Conservation (phyloP, 1,140 invertebrate genomes). For the Lutraria rhynchaena region DNA sequence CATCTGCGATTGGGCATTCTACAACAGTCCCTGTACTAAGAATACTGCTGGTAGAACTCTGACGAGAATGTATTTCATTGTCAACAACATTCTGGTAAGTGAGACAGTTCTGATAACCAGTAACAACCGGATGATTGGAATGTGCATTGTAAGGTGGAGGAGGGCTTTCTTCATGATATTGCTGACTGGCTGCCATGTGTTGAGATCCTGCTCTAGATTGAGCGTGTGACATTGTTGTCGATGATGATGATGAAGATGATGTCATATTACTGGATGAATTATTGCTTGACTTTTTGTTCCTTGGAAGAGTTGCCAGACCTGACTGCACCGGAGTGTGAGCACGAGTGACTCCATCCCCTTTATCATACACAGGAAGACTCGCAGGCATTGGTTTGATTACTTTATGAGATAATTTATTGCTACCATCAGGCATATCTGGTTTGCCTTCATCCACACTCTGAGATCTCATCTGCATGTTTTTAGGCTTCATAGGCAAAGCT, state of each 20-base stretch:
- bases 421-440: conserved; percentile 1
- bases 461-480: conserved; percentile 40
- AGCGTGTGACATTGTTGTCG: conserved; percentile 31
- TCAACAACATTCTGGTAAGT: conserved; percentile 55
- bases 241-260: not conserved
- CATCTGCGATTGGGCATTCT: conserved; percentile 32
- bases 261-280: not conserved
- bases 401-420: conserved; percentile 43
- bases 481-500: conserved; percentile 42
- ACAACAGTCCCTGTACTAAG: conserved; percentile 47
- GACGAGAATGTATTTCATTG: conserved; percentile 47
- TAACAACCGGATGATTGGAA: conserved; percentile 1
- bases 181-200: conserved; percentile 8
- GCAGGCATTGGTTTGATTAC: conserved; percentile 73
- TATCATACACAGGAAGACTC: conserved; percentile 64
- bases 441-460: conserved; percentile 56
- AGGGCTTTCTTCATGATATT: conserved; percentile 25
- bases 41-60: conserved; percentile 58
- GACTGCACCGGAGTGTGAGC: conserved; percentile 75
- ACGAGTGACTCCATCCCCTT: conserved; percentile 62
- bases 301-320: conserved; percentile 77
- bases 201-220: conserved; percentile 41
- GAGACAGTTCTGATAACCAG: conserved; percentile 52
- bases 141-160: conserved; percentile 35
- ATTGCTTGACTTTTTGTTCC: conserved; percentile 70